Base-by-base conservation (phyloP, 2,797 vertebrate genomes). In the Enteromius afrohamiltoni region DNA sequence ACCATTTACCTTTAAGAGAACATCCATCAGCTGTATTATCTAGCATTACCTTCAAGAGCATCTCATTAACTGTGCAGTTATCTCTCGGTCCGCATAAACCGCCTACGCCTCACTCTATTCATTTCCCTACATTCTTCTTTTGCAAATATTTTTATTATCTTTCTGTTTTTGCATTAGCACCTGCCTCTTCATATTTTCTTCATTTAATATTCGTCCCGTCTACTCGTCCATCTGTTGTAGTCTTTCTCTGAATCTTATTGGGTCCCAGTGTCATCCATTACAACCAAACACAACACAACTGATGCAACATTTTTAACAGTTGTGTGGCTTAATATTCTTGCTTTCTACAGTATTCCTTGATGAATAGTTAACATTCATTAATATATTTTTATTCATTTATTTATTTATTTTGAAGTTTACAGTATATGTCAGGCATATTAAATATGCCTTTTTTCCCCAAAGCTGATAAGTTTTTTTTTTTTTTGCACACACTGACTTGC, bases 11-110 rank as follows among this genome's bases (percentile, higher is more conserved):
- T 85, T 80, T 70, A 77, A 71, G 45, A 77, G 45, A 31, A 21
- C 40, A 64, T 85, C 69, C 60, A 85, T 87, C 84, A 83, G 67
- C 60, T 17, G 9, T 17, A 78, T 83, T 81, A 71, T 77, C 83
- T 71, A 49, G 78, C 69, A 49, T 68, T 85, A 67, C 40, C 42
- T 81, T 82, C 37, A 79, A 69, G 75, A 82, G 65, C 31, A 11
- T 45, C 58, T 80, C 73, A 82, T 86, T 84, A 73, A 53, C 45
- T 34, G 16, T 17, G 62, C 26, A 26, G 26, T 79, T 84, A 68
- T 84, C 73, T 37, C 45, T 74, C 6, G 0, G 9, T 8, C 42
- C 40, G 19, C 77, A 26, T 55, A 75, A 67, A 31, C 62, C 51
- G 3, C 58, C 34, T 40, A 10, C 1, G 10, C 75, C 67, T 40